Percentiles rank a stretch among this genome's conserved stretches.
Evolutionary conservation across 2,113 vertebrate species (phyloP).

Genomic region (Climacteris rufus): DNA sequence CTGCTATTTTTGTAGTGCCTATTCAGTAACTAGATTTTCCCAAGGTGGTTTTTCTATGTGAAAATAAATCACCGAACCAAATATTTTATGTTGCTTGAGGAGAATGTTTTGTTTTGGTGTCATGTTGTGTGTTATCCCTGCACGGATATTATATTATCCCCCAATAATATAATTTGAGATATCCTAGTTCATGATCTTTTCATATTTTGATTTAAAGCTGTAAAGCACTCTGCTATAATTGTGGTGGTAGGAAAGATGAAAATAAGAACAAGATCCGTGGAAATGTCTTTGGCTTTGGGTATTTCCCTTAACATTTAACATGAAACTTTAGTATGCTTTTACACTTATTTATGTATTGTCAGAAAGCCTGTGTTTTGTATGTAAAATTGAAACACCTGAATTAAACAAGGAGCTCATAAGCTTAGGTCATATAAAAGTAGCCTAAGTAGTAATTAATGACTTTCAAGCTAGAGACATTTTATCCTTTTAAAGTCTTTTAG

Average conservation of each 20-base stretch:
- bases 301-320: not conserved
- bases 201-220: not conserved
- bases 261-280: not conserved
- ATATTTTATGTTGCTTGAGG: not conserved
- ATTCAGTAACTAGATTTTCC: not conserved
- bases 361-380: not conserved
- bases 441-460: not conserved
- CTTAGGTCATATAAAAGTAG: not conserved
- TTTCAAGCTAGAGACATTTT: not conserved
- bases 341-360: not conserved
- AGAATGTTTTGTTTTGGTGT: not conserved
- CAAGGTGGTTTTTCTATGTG: not conserved
- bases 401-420: not conserved
- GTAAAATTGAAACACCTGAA: not conserved
- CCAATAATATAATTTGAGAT: not conserved
- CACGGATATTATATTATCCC: too few relatives aligned
- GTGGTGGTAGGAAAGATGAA: not conserved
- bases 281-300: not conserved
- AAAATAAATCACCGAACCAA: not conserved
- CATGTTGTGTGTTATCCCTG: fast-evolving
- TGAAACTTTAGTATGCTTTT: not conserved
- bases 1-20: not conserved
- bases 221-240: not conserved
- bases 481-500: not conserved
- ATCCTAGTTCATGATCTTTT: not conserved